Base-by-base conservation (phyloP, 2,888 invertebrate species). In the Erebia palarica region DNA sequence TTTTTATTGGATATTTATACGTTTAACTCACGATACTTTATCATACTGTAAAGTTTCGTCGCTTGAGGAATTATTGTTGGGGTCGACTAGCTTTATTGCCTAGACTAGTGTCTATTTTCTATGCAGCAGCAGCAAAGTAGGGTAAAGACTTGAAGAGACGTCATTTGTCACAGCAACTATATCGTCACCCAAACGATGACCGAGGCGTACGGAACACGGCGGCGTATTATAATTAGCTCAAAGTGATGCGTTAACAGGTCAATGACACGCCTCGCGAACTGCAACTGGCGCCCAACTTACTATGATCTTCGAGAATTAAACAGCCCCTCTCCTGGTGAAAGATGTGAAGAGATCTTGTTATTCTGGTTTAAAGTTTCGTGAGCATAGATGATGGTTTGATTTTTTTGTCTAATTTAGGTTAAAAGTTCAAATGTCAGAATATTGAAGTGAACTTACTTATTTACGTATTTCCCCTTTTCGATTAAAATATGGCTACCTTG, bases 181-280 rank as follows among this genome's bases (percentile, higher is more conserved):
- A 53, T 68, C 72, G 75, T 73, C 81, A 71, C 42, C 60, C 57
- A 72, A 55, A 60, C 53, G 65, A 9, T 70, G 57, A 70, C 61
- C 73, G 69, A 68, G 59, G 55, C 63, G 80, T 84, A 84, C 86
- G 87, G 87, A 90, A 88, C 81, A 81, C 79, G 72, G 44, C 80
- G 77, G 81, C 77, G 81, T 82, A 84, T 87, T 90, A 91, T 88
- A 90, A 91, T 92, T 91, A 91, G 88, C 85, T 82, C 84, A 82
- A 79, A 85, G 85, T 84, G 84, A 87, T 88, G 87, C 87, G 88
- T 90, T 90, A 89, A 87, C 84, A 81, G 92, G 91, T 90, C 92
- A 92, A 89, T 91, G 92, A 92, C 92, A 89, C 85, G 78, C 79
- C 78, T 79, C 77, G 81, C 82, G 80, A 81, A 84, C 80, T 81